phyloP scores from a whole-genome alignment of 2,888 invertebrate species.

The Plebejus melissa region DNA sequence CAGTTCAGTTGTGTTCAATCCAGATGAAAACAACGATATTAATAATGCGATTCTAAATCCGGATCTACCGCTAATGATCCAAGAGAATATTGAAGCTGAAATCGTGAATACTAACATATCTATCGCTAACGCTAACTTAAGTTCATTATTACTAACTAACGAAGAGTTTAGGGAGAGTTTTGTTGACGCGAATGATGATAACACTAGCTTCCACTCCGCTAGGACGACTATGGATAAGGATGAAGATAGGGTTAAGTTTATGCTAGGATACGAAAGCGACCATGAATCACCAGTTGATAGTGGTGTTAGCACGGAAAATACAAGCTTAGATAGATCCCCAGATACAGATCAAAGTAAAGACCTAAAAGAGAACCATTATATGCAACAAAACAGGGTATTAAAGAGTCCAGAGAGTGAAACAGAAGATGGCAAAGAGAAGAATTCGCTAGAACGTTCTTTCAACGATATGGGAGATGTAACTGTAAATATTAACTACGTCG shows the following conservation, averaged over 20 bases:
- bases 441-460: conserved; percentile 60
- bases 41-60: conserved; percentile 51
- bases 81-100: conserved; percentile 64
- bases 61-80: conserved; percentile 62
- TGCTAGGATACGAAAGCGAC: conserved; percentile 72
- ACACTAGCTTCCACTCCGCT: conserved; percentile 60
- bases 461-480: conserved; percentile 50
- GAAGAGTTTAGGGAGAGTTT: conserved; percentile 65
- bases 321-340: conserved; percentile 82
- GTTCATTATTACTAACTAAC: conserved; percentile 76
- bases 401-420: conserved; percentile 52
- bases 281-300: conserved; percentile 79
- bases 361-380: conserved; percentile 57
- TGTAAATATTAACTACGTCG: conserved; percentile 64
- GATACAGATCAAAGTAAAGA: conserved; percentile 74
- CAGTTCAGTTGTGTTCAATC: conserved; percentile 66
- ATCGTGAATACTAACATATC: conserved; percentile 77
- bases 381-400: conserved; percentile 69
- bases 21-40: conserved; percentile 54
- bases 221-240: conserved; percentile 54
- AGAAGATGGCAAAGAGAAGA: conserved; percentile 44
- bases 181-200: conserved; percentile 51
- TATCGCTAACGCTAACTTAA: conserved; percentile 81
- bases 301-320: conserved; percentile 86
- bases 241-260: conserved; percentile 64